phyloP scores from a whole-genome alignment of 1,140 invertebrate genomes.

The Caligus rogercresseyi region DNA sequence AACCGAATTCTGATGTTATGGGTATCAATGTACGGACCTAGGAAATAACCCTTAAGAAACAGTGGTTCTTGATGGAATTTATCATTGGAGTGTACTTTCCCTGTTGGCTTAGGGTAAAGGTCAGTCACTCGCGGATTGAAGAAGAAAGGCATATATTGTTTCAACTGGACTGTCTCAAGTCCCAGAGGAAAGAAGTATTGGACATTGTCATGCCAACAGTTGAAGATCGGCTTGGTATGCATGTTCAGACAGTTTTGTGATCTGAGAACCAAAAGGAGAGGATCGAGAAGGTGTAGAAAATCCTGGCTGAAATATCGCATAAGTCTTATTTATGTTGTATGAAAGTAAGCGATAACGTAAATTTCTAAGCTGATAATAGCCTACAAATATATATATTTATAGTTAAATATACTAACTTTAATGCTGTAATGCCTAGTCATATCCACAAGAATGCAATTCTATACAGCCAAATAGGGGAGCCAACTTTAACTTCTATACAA shows the following conservation, averaged over 20 bases:
- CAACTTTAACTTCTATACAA: too few species aligned
- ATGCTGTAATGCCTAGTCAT: too few species aligned
- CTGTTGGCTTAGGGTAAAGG: slow-evolving; percentile 15
- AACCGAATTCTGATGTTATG: not conserved
- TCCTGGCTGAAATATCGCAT: too few species aligned
- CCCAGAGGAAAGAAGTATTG: slow-evolving; percentile 16
- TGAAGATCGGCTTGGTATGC: slow-evolving; percentile 19
- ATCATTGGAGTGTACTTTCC: slow-evolving; percentile 16
- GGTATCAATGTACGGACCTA: not conserved
- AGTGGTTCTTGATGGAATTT: slow-evolving; percentile 13
- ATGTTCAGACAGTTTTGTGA: slow-evolving; percentile 17
- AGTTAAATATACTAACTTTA: too few species aligned
- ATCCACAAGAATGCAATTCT: too few species aligned
- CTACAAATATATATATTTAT: too few species aligned
- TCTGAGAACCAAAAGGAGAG: slow-evolving; percentile 15
- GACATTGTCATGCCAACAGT: slow-evolving; percentile 10
- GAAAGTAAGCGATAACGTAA: too few species aligned
- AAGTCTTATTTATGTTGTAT: too few species aligned
- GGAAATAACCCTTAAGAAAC: slow-evolving; percentile 12
- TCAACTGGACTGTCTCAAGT: slow-evolving; percentile 15
- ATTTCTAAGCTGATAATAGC: too few species aligned
- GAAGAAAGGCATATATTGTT: slow-evolving; percentile 16
- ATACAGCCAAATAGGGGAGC: too few species aligned
- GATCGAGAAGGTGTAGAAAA: slow-evolving; percentile 11
- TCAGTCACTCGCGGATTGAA: slow-evolving; percentile 14